Evolutionary conservation across 2,888 invertebrate species (phyloP).

Genomic region (Spodoptera exigua): DNA sequence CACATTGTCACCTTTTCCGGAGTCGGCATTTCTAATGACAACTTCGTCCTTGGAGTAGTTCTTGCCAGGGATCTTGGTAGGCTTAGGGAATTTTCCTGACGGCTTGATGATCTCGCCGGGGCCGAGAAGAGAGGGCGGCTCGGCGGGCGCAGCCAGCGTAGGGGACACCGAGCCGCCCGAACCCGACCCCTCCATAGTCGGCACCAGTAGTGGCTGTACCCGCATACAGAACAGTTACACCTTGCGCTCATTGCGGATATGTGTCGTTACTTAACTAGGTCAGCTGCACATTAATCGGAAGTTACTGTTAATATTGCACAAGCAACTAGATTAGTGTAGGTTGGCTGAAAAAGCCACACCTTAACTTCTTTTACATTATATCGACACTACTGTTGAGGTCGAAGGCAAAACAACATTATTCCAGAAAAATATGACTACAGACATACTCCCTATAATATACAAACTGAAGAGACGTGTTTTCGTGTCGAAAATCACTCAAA

Average conservation of each 20-base stretch:
- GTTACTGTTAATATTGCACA: conserved; percentile 31
- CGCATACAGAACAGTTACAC: conserved; percentile 7
- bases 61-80: conserved; percentile 97
- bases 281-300: conserved; percentile 52
- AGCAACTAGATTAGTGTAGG: background rate
- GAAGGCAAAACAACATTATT: too few relatives aligned
- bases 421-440: too few relatives aligned
- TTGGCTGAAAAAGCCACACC: conserved; percentile 4
- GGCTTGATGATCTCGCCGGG: conserved; percentile 96
- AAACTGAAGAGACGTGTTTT: too few relatives aligned
- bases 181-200: conserved; percentile 87
- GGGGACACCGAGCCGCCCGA: conserved; percentile 86
- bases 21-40: conserved; percentile 97
- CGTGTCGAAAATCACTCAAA: too few relatives aligned
- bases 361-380: conserved; percentile 1
- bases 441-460: too few relatives aligned
- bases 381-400: background rate
- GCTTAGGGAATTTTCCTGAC: conserved; percentile 96
- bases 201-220: conserved; percentile 82
- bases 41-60: conserved; percentile 98
- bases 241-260: conserved; percentile 41
- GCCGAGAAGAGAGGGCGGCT: conserved; percentile 90
- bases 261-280: conserved; percentile 56
- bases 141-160: conserved; percentile 89
- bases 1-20: conserved; percentile 95